A percentile compares a stretch with the other conserved stretches of the same genome.
phyloP scores from a whole-genome alignment of 2,113 vertebrate genomes.

The Ovis canadensis region DNA sequence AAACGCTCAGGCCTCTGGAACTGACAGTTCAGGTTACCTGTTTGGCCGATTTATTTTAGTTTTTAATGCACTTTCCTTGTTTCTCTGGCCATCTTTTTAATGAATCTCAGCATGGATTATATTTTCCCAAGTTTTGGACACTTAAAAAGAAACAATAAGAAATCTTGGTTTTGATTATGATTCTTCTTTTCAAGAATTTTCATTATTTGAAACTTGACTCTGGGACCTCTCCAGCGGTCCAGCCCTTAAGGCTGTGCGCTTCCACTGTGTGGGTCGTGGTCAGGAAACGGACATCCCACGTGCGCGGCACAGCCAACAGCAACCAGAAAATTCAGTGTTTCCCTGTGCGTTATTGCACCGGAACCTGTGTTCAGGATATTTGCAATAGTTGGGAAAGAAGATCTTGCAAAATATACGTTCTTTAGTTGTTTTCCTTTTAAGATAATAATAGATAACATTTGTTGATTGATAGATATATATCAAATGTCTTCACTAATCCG shows the following conservation, averaged over 20 bases:
- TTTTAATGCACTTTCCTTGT: neutral
- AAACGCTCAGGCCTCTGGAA: neutral
- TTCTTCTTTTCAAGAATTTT: neutral
- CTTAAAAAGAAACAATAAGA: neutral
- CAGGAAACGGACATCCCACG: neutral
- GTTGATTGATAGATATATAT: neutral
- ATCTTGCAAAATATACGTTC: neutral
- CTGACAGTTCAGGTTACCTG: neutral
- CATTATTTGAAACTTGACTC: neutral
- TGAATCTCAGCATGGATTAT: neutral
- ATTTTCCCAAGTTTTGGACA: neutral
- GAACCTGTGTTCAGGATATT: neutral
- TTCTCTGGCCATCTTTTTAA: neutral
- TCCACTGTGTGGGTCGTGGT: neutral
- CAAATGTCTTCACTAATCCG: neutral
- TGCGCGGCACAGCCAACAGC: neutral
- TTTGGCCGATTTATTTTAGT: neutral
- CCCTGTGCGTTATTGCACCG: neutral
- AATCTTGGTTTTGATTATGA: neutral
- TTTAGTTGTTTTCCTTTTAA: neutral
- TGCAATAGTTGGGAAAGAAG: neutral
- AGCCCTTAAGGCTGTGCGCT: neutral
- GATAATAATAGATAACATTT: neutral
- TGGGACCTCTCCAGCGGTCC: neutral
- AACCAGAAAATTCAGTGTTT: rapidly evolving